Conservation (phyloP, 2,888 invertebrate species). For the Drosophila anceps region DNA sequence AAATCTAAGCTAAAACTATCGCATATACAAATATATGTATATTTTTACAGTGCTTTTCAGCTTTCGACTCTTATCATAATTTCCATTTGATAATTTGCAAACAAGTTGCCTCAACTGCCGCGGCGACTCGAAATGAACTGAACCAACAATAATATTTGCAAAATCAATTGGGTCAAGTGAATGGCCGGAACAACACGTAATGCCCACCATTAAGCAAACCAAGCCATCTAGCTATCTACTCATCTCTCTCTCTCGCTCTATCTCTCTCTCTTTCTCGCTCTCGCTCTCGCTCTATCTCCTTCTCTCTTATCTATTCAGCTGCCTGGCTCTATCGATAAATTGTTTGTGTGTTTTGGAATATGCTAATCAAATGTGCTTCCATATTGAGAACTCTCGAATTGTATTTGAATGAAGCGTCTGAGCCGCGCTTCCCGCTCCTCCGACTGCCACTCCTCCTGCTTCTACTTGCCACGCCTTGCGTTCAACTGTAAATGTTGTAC, state of each 20-base stretch:
- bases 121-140: background rate
- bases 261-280: background rate
- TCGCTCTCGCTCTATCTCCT: background rate
- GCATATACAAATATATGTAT: background rate
- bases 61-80: background rate
- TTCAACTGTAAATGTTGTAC: slow-evolving; percentile 78
- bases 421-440: background rate
- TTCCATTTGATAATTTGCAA: slow-evolving; percentile 8
- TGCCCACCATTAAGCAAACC: slow-evolving; percentile 42
- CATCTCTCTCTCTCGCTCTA: background rate
- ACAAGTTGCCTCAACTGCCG: background rate
- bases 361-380: slow-evolving; percentile 70
- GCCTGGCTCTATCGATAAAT: slow-evolving; percentile 6
- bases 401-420: slow-evolving; percentile 36
- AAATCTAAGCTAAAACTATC: background rate
- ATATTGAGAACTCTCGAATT: slow-evolving; percentile 38
- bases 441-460: background rate
- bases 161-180: slow-evolving; percentile 74
- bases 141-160: slow-evolving; percentile 67
- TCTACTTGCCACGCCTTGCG: slow-evolving; percentile 8
- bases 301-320: background rate
- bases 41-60: background rate
- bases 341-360: slow-evolving; percentile 33
- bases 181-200: slow-evolving; percentile 55
- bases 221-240: background rate